phyloP scores from a whole-genome alignment of 2,888 invertebrate species.

The Dyspetes luteomarginatus region DNA sequence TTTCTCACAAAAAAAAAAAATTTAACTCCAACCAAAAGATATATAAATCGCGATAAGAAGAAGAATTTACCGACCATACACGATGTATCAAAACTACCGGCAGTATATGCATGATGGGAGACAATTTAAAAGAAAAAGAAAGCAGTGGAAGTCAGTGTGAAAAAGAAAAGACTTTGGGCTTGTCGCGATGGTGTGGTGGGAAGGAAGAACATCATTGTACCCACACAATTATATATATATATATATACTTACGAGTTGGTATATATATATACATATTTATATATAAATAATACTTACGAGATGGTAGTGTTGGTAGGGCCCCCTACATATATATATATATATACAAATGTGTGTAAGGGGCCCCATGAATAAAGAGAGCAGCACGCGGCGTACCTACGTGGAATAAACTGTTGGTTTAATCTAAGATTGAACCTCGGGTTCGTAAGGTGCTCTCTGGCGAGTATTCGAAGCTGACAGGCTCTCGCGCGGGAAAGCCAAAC shows the following conservation, averaged over 20 bases:
- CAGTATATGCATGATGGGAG: neutral
- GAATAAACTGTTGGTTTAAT: slow-evolving; percentile 21
- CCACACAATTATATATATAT: neutral
- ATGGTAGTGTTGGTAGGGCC: too few relatives aligned
- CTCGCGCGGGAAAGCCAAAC: slow-evolving; percentile 79
- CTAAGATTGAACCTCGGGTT: slow-evolving; percentile 6
- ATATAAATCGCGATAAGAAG: too few relatives aligned
- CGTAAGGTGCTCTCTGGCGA: neutral
- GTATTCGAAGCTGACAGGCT: slow-evolving; percentile 57
- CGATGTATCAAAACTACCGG: neutral
- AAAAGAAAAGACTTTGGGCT: neutral
- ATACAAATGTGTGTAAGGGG: neutral
- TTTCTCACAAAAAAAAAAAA: too few relatives aligned
- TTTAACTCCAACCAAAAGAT: too few relatives aligned
- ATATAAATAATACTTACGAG: too few relatives aligned
- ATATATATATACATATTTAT: neutral
- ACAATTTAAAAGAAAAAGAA: slow-evolving; percentile 59
- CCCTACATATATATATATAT: neutral
- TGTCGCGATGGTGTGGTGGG: neutral
- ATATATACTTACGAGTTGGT: neutral
- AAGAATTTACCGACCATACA: slow-evolving; percentile 37
- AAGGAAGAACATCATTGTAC: neutral
- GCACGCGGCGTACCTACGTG: slow-evolving; percentile 6
- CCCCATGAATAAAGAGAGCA: neutral
- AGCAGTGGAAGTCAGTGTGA: slow-evolving; percentile 39